Conservation (phyloP, 2,888 invertebrate species). For the Meiosimyza decipiens region DNA sequence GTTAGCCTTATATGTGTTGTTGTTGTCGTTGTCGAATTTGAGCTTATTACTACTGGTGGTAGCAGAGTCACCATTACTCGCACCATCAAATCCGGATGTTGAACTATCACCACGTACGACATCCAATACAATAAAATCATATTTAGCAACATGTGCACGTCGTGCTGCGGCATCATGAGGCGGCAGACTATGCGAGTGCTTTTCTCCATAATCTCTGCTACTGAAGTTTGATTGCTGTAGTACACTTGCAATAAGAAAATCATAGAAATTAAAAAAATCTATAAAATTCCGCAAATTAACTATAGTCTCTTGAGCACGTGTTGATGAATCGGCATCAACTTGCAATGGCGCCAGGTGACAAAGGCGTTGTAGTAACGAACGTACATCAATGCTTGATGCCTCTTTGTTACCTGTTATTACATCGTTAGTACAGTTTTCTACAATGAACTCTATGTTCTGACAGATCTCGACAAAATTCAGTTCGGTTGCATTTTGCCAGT, state of each 20-base stretch:
- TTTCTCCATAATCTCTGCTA: not conserved
- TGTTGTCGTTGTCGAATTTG: constrained; percentile 10
- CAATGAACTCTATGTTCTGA: constrained; percentile 37
- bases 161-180: constrained; percentile 30
- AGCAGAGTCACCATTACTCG: not conserved
- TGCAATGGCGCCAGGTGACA: constrained; percentile 38
- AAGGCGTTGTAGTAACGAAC: constrained; percentile 27
- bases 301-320: constrained; percentile 44
- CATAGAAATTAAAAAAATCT: constrained; percentile 65
- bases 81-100: not conserved
- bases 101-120: constrained; percentile 53
- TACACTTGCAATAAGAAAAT: constrained; percentile 59
- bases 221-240: constrained; percentile 31
- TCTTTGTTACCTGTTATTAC: not conserved
- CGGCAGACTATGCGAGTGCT: constrained; percentile 7
- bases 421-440: constrained; percentile 12
- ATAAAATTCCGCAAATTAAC: constrained; percentile 56
- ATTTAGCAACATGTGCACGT: constrained; percentile 52
- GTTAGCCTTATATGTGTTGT: not conserved
- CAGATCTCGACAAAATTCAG: constrained; percentile 41
- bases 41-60: constrained; percentile 5
- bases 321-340: constrained; percentile 14
- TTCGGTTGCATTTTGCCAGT: constrained; percentile 31
- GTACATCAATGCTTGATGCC: constrained; percentile 20
- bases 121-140: constrained; percentile 66